Conservation (phyloP, 1,140 invertebrate genomes). For the Leptoteleia sp. region DNA sequence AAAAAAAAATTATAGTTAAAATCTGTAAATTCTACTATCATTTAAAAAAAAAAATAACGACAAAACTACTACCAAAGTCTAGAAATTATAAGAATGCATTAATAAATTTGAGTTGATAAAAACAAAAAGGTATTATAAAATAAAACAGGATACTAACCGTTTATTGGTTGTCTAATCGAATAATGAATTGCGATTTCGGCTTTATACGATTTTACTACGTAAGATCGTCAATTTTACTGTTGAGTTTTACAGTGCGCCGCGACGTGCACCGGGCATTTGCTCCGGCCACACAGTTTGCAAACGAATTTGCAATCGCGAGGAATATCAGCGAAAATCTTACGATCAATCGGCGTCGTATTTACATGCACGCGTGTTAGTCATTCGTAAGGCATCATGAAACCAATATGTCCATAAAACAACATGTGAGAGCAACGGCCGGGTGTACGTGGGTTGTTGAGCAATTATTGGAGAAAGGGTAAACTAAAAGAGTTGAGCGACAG, state of each 20-base stretch:
- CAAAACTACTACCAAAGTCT: too few species aligned
- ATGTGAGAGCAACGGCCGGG: constrained; percentile 62
- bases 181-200: background rate
- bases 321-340: constrained; percentile 11
- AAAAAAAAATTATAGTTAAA: too few species aligned
- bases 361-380: constrained; percentile 47
- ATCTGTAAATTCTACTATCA: too few species aligned
- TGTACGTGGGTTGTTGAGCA: constrained; percentile 50
- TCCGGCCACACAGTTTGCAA: background rate
- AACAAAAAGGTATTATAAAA: too few species aligned
- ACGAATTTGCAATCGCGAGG: background rate
- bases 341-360: constrained; percentile 19
- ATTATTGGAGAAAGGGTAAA: constrained; percentile 54
- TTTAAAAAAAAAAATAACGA: too few species aligned
- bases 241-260: background rate
- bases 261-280: background rate
- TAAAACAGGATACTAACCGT: too few species aligned
- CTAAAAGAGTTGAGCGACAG: constrained; percentile 13
- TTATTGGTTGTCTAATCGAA: constrained; percentile 5
- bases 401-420: constrained; percentile 57
- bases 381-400: constrained; percentile 70
- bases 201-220: constrained; percentile 5
- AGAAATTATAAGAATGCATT: too few species aligned
- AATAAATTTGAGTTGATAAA: too few species aligned
- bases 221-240: constrained; percentile 1